Conservation (phyloP, 2,113 vertebrate genomes). For the Ammospiza caudacuta region DNA sequence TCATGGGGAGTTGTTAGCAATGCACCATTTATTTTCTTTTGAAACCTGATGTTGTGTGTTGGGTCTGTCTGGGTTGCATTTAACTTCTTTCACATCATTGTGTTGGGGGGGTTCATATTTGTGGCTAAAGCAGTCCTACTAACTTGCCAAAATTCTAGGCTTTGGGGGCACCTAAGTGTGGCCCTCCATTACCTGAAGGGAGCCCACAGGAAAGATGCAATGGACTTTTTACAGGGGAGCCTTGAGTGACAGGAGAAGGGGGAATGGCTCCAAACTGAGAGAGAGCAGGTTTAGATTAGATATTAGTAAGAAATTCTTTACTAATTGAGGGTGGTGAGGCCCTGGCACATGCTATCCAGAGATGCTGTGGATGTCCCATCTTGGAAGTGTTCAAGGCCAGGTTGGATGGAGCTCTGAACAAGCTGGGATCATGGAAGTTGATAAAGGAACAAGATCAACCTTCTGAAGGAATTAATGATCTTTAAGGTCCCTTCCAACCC, state of each 20-base stretch:
- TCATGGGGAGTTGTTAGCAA: not conserved
- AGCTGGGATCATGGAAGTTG: not conserved
- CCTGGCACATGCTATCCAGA: not conserved
- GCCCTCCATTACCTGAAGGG: not conserved
- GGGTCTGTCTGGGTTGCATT: not conserved
- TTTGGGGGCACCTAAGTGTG: not conserved
- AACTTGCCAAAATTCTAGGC: not conserved
- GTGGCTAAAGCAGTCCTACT: not conserved
- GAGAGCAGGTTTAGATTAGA: not conserved
- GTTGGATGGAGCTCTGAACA: not conserved
- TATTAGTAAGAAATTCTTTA: not conserved
- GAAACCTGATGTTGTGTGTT: not conserved
- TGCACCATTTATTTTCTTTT: not conserved
- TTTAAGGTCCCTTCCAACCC: not conserved
- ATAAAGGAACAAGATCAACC: fast-evolving
- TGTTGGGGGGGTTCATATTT: not conserved
- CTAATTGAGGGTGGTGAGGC: not conserved
- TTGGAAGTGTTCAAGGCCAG: not conserved
- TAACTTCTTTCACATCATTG: not conserved
- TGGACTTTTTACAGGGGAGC: fast-evolving
- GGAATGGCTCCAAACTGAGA: not conserved
- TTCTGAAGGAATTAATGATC: not conserved
- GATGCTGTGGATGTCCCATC: not conserved
- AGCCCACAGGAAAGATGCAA: not conserved
- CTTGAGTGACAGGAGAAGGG: not conserved